These are phyloP conservation scores for Bombus pyrosoma DNA, from an alignment of 1,140 invertebrate genomes.

Conservation along the genomic window DNA sequence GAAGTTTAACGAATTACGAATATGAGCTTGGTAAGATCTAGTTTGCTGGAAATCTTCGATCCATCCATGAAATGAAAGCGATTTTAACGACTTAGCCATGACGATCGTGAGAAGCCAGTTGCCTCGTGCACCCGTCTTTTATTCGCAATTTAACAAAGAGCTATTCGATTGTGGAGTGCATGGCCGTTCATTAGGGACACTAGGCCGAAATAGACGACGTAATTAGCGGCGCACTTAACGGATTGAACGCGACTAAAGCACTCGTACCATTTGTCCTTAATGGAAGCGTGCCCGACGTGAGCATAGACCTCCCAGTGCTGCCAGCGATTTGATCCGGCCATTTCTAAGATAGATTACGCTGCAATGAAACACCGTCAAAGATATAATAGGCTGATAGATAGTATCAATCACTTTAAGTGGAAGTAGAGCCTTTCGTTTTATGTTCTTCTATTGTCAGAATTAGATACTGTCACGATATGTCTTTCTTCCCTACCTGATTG, in stretches of 20 bases:
- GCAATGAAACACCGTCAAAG: not conserved
- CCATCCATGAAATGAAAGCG: not conserved
- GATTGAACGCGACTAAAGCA: constrained; percentile 23
- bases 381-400: not conserved
- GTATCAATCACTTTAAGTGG: too few species aligned
- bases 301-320: not conserved
- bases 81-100: not conserved
- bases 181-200: constrained; percentile 18
- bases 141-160: constrained; percentile 31
- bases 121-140: not conserved
- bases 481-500: too few species aligned
- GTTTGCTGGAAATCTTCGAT: too few species aligned
- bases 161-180: not conserved
- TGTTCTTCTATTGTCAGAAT: too few species aligned
- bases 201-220: constrained; percentile 8
- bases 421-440: too few species aligned
- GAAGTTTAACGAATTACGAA: too few species aligned
- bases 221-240: constrained; percentile 44
- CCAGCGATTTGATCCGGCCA: not conserved
- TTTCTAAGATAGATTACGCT: constrained; percentile 6
- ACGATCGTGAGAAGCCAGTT: too few species aligned
- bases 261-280: constrained; percentile 37
- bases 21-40: too few species aligned
- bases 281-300: constrained; percentile 10
- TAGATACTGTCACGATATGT: too few species aligned